phyloP scores from a whole-genome alignment of 1,140 invertebrate species.

The Pogonus chalceus region DNA sequence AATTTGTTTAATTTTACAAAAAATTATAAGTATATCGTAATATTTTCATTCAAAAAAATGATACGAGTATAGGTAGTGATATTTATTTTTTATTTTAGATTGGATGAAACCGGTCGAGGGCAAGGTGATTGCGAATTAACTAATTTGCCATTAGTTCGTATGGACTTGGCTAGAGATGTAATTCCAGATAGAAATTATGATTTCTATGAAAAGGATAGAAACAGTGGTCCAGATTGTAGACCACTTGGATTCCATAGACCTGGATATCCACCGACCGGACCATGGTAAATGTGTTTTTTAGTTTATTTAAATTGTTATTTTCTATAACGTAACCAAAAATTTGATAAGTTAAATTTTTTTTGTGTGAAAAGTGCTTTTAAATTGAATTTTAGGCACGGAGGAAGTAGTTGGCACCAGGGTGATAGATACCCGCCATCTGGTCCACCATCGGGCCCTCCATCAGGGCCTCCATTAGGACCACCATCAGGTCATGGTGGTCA shows the following conservation, averaged over 20 bases:
- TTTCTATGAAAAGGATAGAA: constrained; percentile 63
- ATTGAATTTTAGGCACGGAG: not conserved
- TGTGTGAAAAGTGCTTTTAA: not conserved
- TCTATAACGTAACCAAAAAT: not conserved
- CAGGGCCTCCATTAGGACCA: not conserved
- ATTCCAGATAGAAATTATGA: constrained; percentile 59
- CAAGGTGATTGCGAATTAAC: constrained; percentile 64
- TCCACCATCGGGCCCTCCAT: not conserved
- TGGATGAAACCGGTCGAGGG: constrained; percentile 49
- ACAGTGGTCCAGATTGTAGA: constrained; percentile 36
- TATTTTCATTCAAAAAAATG: not conserved
- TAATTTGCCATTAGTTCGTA: constrained; percentile 50
- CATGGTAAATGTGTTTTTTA: not conserved
- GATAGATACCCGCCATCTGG: not conserved
- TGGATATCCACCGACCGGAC: not conserved
- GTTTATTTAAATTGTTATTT: not conserved
- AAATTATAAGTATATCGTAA: too few relatives aligned
- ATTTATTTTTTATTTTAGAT: constrained; percentile 33
- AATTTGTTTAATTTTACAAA: too few relatives aligned
- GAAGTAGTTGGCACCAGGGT: not conserved
- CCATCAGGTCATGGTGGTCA: not conserved
- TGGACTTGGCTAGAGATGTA: constrained; percentile 52
- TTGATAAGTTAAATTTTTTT: not conserved
- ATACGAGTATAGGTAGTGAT: not conserved
- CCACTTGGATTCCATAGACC: constrained; percentile 16